Evolutionary conservation across 2,888 invertebrate genomes (phyloP).

Genomic region (Euphydryas editha): DNA sequence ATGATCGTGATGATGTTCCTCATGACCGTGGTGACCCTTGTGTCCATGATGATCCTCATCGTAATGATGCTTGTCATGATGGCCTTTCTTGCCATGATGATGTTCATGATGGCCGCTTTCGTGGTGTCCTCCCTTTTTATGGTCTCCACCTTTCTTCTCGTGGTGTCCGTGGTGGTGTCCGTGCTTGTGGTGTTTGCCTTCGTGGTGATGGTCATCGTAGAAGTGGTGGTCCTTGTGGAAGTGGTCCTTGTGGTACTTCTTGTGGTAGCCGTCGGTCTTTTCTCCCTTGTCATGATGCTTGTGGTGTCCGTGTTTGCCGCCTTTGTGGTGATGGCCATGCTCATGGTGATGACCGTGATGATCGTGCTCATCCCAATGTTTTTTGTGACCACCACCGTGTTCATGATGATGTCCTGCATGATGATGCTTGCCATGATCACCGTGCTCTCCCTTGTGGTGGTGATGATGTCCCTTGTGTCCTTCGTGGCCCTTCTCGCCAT

Average conservation of each 20-base stretch:
- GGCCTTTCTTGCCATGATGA: slow-evolving; percentile 75
- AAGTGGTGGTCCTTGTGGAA: slow-evolving; percentile 80
- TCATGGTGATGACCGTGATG: slow-evolving; percentile 75
- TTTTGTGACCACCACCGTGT: slow-evolving; percentile 74
- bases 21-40: slow-evolving; percentile 78
- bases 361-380: slow-evolving; percentile 74
- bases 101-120: slow-evolving; percentile 75
- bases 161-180: slow-evolving; percentile 77
- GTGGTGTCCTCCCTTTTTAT: slow-evolving; percentile 78
- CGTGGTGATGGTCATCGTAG: slow-evolving; percentile 75
- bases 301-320: slow-evolving; percentile 74
- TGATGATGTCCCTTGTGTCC: slow-evolving; percentile 79
- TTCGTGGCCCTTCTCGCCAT: slow-evolving; percentile 72
- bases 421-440: slow-evolving; percentile 73
- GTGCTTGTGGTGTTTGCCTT: slow-evolving; percentile 79
- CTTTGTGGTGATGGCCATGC: slow-evolving; percentile 76
- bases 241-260: slow-evolving; percentile 77
- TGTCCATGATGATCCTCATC: slow-evolving; percentile 77
- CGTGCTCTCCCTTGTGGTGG: slow-evolving; percentile 76
- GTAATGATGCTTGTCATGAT: slow-evolving; percentile 76
- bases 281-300: slow-evolving; percentile 78
- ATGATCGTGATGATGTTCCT: slow-evolving; percentile 76
- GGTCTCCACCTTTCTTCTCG: slow-evolving; percentile 69
- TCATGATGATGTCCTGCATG: slow-evolving; percentile 73
- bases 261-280: slow-evolving; percentile 74